A percentile compares a stretch with the other conserved stretches of the same genome.
phyloP scores from a whole-genome alignment of 2,797 vertebrate species.

The Poecilia picta region DNA sequence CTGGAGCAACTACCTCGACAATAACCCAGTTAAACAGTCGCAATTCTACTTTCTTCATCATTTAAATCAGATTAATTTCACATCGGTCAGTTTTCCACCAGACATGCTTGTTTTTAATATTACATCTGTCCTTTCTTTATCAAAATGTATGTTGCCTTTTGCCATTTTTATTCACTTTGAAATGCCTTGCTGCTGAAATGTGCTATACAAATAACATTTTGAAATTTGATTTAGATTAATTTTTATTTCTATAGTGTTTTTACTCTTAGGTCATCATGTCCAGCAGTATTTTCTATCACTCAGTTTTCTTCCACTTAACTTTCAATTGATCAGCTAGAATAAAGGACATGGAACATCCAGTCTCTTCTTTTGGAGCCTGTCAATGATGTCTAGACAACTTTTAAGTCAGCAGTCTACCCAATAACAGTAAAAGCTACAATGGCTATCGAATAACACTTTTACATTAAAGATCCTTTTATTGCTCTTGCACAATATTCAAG shows the following conservation, averaged over 20 bases:
- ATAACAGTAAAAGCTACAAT: not conserved
- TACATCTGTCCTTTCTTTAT: not conserved
- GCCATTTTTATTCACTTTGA: too few species aligned
- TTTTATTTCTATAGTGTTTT: not conserved
- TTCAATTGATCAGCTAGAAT: not conserved
- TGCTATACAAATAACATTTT: too few species aligned
- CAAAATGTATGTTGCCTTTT: not conserved
- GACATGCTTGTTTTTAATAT: not conserved
- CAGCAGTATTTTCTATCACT: not conserved
- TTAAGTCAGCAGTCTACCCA: not conserved
- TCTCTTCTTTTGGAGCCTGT: not conserved
- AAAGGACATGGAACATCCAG: not conserved
- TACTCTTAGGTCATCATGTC: not conserved
- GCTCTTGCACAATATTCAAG: not conserved
- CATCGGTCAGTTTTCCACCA: not conserved
- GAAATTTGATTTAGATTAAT: too few species aligned
- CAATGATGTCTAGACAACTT: not conserved
- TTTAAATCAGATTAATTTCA: not conserved
- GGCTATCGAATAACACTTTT: not conserved
- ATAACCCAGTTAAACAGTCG: not conserved
- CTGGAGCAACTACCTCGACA: not conserved
- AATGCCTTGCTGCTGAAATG: too few species aligned
- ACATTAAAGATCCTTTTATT: not conserved
- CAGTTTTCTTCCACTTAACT: not conserved
- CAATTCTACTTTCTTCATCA: not conserved